Percentiles rank a stretch among this genome's conserved stretches.
These are phyloP conservation scores for Cotesia glomerata DNA, from an alignment of 1,140 invertebrate species.

Conservation along the genomic window DNA sequence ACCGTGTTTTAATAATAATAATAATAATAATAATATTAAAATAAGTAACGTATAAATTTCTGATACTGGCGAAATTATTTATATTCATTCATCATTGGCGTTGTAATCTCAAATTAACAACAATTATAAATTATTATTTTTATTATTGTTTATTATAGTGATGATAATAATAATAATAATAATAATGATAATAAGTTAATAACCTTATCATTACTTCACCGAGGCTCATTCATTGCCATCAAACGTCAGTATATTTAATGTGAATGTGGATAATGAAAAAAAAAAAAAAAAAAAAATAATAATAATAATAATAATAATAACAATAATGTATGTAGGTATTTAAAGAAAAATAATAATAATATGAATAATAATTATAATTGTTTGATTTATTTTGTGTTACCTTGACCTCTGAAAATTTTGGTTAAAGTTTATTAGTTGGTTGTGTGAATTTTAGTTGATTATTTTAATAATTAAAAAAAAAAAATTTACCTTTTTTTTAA, in stretches of 20 bases:
- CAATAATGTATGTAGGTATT: conserved; percentile 40
- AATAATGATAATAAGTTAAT: conserved; percentile 14
- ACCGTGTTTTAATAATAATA: too few relatives aligned
- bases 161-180: not conserved
- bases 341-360: conserved; percentile 23
- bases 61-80: too few relatives aligned
- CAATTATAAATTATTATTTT: not conserved
- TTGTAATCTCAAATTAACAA: too few relatives aligned
- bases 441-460: too few relatives aligned
- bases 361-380: not conserved
- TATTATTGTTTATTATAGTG: not conserved
- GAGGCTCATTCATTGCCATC: conserved; percentile 34
- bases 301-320: conserved; percentile 36
- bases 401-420: not conserved
- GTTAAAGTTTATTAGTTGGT: too few relatives aligned
- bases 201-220: conserved; percentile 2
- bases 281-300: conserved; percentile 37
- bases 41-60: too few relatives aligned
- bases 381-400: conserved; percentile 15
- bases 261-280: conserved; percentile 47
- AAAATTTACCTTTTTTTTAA: too few relatives aligned
- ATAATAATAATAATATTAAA: too few relatives aligned
- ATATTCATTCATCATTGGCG: too few relatives aligned
- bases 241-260: conserved; percentile 45
- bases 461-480: too few relatives aligned